Conservation (phyloP, 2,888 invertebrate genomes). For the Apoderus coryli region DNA sequence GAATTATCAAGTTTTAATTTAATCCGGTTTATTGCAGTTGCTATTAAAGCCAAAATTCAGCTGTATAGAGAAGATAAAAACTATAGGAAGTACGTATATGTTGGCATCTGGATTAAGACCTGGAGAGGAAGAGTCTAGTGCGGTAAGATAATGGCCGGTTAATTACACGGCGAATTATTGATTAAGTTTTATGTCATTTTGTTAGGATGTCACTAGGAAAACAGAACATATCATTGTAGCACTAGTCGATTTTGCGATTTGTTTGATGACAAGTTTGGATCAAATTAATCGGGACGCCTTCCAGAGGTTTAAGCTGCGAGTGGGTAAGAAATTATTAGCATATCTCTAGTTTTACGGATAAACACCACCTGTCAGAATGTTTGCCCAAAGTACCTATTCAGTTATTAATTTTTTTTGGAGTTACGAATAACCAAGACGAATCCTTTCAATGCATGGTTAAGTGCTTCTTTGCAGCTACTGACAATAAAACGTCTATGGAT, state of each 20-base stretch:
- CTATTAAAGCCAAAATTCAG: constrained; percentile 88
- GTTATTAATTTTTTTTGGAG: too few relatives aligned
- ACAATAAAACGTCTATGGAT: too few relatives aligned
- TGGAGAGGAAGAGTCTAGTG: constrained; percentile 67
- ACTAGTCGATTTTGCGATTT: constrained; percentile 87
- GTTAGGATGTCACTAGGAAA: constrained; percentile 57
- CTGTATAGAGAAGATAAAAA: constrained; percentile 95
- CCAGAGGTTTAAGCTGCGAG: constrained; percentile 86
- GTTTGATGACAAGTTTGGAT: constrained; percentile 82
- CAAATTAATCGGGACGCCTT: constrained; percentile 94
- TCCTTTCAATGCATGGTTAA: too few relatives aligned
- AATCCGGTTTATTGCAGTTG: constrained; percentile 48
- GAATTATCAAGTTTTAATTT: too few relatives aligned
- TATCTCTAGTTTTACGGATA: too few relatives aligned
- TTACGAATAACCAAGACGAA: too few relatives aligned
- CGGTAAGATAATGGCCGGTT: too few relatives aligned
- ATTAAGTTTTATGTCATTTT: constrained; percentile 16
- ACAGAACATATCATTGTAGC: constrained; percentile 79
- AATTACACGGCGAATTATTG: too few relatives aligned
- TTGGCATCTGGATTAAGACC: constrained; percentile 86
- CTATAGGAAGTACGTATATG: constrained; percentile 97
- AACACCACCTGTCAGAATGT: too few relatives aligned
- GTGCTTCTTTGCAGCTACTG: too few relatives aligned
- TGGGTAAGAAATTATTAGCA: too few relatives aligned
- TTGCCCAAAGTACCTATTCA: too few relatives aligned